Percentiles rank a stretch among this genome's conserved stretches.
These are phyloP conservation scores for Callitettix versicolor DNA, from an alignment of 1,140 invertebrate genomes.

Conservation along the genomic window DNA sequence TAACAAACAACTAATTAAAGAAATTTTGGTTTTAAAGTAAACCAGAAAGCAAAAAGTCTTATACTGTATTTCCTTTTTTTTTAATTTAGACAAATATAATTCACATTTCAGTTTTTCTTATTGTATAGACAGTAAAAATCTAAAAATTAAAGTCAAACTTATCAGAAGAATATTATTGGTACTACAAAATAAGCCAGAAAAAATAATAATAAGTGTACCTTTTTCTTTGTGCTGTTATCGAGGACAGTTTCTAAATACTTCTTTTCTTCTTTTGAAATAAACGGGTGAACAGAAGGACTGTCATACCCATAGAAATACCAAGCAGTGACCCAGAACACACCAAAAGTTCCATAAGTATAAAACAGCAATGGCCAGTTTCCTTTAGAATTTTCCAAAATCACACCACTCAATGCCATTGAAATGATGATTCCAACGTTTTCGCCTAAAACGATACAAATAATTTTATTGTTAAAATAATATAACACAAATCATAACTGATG, in stretches of 20 bases:
- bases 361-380: conserved; percentile 41
- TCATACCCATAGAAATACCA: conserved; percentile 57
- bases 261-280: conserved; percentile 65
- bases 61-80: no score
- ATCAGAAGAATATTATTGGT: no score
- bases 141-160: no score
- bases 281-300: conserved; percentile 68
- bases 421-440: conserved; percentile 12
- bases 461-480: neutral
- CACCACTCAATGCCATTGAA: neutral
- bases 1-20: no score
- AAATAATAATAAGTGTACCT: neutral
- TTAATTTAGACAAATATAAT: no score
- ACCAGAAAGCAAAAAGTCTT: no score
- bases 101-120: no score
- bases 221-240: conserved; percentile 34
- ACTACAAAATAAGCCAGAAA: no score
- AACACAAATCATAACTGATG: neutral
- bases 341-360: conserved; percentile 40
- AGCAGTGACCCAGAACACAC: conserved; percentile 30
- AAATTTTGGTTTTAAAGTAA: no score
- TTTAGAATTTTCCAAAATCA: conserved; percentile 7
- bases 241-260: conserved; percentile 36
- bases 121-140: no score
- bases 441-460: conserved; percentile 2